Evolutionary conservation across 1,140 invertebrate genomes (phyloP).

Genomic region (Bursaphelenchus mucronatus): DNA sequence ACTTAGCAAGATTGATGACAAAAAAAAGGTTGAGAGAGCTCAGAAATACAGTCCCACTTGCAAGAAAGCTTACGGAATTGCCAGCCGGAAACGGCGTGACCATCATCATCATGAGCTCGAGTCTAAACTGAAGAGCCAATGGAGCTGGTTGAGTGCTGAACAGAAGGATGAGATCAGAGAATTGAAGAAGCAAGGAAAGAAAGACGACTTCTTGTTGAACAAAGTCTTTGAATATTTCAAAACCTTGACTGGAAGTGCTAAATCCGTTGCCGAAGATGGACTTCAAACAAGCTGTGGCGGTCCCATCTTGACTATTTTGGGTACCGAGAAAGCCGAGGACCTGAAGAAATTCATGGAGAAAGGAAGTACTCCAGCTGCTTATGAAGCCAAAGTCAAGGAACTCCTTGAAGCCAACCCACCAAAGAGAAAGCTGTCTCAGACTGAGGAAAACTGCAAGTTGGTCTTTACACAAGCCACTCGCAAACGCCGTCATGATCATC

Average conservation of each 20-base stretch:
- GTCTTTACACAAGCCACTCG: conserved; percentile 26
- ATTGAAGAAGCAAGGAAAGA: conserved; percentile 19
- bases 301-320: conserved; percentile 11
- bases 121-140: conserved; percentile 11
- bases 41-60: conserved; percentile 5
- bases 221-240: conserved; percentile 26
- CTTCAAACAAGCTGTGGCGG: conserved; percentile 10
- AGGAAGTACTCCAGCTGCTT: conserved; percentile 10
- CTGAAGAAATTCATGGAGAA: conserved; percentile 19
- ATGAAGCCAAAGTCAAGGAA: conserved; percentile 17
- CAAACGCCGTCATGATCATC: conserved; percentile 23
- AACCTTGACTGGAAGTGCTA: neutral
- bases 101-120: conserved; percentile 18
- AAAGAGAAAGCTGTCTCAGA: conserved; percentile 2
- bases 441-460: conserved; percentile 28
- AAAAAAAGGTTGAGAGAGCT: conserved; percentile 12
- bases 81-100: neutral
- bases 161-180: conserved; percentile 28
- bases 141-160: conserved; percentile 24
- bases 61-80: conserved; percentile 1
- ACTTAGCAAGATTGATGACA: conserved; percentile 22
- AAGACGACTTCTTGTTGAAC: conserved; percentile 6
- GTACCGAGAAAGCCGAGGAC: conserved; percentile 4
- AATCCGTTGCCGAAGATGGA: conserved; percentile 3
- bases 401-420: neutral